A percentile compares a stretch with the other conserved stretches of the same genome.
These are phyloP conservation scores for Lepidocyrtoides sp. DNA, from an alignment of 2,888 invertebrate genomes.

Conservation along the genomic window DNA sequence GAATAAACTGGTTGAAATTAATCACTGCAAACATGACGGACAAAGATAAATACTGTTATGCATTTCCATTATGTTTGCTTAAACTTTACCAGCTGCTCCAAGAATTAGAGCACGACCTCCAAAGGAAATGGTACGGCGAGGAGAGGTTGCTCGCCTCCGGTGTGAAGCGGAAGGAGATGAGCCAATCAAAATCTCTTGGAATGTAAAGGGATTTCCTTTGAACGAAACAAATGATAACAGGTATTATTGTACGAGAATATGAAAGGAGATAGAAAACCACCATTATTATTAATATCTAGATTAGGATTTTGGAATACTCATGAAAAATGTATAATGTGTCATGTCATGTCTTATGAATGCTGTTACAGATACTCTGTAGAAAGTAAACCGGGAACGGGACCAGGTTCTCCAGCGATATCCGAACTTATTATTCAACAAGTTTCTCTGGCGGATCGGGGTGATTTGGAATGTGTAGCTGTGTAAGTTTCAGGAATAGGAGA, in stretches of 20 bases:
- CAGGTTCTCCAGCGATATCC: slow-evolving; percentile 86
- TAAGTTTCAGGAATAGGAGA: slow-evolving; percentile 44
- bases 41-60: neutral
- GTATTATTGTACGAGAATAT: slow-evolving; percentile 36
- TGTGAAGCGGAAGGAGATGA: slow-evolving; percentile 86
- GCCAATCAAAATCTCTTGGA: slow-evolving; percentile 86
- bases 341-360: neutral
- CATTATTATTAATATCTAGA: no score
- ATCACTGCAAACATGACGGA: neutral
- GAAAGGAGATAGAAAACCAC: neutral
- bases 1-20: neutral
- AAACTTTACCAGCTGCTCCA: slow-evolving; percentile 74
- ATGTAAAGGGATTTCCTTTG: slow-evolving; percentile 86
- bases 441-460: slow-evolving; percentile 88
- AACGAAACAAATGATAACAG: slow-evolving; percentile 81
- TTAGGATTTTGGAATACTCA: no score
- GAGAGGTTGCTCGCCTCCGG: slow-evolving; percentile 85
- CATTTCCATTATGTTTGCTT: neutral
- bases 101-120: slow-evolving; percentile 81
- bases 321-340: no score
- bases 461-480: slow-evolving; percentile 89
- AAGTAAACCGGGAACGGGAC: slow-evolving; percentile 66
- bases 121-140: slow-evolving; percentile 85
- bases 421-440: slow-evolving; percentile 89
- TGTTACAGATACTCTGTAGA: slow-evolving; percentile 51